Evolutionary conservation across 2,797 vertebrate species (phyloP).

Genomic region (Silurus aristotelis): DNA sequence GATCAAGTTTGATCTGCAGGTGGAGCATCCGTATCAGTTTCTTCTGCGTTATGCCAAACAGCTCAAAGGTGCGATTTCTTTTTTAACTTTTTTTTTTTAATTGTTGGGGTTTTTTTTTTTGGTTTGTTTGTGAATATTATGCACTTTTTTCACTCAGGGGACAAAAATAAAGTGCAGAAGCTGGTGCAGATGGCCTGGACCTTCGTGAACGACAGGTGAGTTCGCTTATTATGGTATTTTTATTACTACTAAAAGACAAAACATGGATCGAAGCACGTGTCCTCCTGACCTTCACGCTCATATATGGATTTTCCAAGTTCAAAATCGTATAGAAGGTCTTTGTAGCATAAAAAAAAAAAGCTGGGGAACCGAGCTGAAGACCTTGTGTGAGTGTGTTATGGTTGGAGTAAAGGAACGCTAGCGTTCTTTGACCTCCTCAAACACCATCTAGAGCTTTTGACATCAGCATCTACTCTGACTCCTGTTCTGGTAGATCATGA

Average conservation of each 20-base stretch:
- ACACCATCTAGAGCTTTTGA: too few relatives aligned
- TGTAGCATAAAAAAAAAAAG: too few relatives aligned
- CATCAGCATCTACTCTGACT: too few relatives aligned
- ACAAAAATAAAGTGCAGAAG: conserved; percentile 97
- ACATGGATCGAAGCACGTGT: too few relatives aligned
- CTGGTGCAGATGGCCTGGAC: conserved; percentile 97
- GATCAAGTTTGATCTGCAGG: conserved; percentile 97
- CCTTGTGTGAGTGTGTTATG: too few relatives aligned
- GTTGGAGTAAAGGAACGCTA: too few relatives aligned
- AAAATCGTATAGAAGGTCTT: too few relatives aligned
- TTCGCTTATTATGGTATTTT: neutral
- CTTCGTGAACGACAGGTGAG: conserved; percentile 96
- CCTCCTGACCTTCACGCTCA: too few relatives aligned
- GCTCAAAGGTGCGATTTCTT: conserved; percentile 83
- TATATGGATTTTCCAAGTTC: too few relatives aligned
- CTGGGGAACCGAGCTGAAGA: too few relatives aligned
- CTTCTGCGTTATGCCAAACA: conserved; percentile 96
- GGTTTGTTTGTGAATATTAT: neutral
- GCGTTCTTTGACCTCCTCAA: too few relatives aligned
- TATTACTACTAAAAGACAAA: neutral
- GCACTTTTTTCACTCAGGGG: conserved; percentile 66
- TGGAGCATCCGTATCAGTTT: conserved; percentile 97
- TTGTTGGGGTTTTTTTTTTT: neutral
- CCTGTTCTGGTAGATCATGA: too few relatives aligned
- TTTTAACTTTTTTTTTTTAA: neutral